Conservation (phyloP, 2,113 vertebrate genomes). For the Phaetusa simplex region DNA sequence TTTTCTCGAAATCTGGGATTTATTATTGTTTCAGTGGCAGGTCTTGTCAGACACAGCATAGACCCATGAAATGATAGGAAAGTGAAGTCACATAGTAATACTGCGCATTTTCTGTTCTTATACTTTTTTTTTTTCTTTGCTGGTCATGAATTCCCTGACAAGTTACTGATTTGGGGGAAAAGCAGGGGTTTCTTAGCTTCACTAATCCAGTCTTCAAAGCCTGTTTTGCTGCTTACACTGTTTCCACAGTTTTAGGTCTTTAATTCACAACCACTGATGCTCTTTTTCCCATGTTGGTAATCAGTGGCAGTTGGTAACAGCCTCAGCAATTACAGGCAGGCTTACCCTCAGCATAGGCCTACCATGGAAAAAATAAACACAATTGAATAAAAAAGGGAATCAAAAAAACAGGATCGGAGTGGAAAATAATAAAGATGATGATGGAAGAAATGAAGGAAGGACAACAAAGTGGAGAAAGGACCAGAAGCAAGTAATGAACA, state of each 20-base stretch:
- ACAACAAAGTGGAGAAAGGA: neutral
- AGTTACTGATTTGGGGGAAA: neutral
- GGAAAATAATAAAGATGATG: neutral
- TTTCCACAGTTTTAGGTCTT: neutral
- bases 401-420: fast-evolving
- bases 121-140: neutral
- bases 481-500: neutral
- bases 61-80: neutral
- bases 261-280: neutral
- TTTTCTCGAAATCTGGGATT: neutral
- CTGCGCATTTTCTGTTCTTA: neutral
- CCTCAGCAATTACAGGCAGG: neutral
- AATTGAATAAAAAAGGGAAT: neutral
- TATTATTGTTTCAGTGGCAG: neutral
- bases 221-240: neutral
- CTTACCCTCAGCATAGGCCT: neutral
- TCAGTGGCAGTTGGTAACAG: neutral
- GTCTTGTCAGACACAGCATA: neutral
- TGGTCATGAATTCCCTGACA: neutral
- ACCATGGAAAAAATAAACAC: neutral
- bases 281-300: neutral
- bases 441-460: neutral
- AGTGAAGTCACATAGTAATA: neutral
- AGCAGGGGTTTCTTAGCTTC: neutral
- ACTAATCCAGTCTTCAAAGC: neutral